Percentiles rank a stretch among this genome's conserved stretches.
Evolutionary conservation across 2,888 invertebrate genomes (phyloP).

Genomic region (Sinhomidia bicolor): DNA sequence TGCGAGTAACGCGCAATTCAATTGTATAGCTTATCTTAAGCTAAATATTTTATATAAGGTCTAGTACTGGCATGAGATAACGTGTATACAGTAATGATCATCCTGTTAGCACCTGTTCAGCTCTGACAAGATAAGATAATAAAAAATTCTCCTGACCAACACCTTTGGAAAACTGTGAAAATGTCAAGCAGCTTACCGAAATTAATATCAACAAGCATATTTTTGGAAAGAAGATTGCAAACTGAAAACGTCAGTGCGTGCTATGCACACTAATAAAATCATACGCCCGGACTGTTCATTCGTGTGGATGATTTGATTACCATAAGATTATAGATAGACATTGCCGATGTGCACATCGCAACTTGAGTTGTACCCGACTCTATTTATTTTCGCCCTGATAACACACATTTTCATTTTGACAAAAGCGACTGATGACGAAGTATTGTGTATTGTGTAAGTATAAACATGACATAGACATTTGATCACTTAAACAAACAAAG

Average conservation of each 20-base stretch:
- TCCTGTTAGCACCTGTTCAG: too few species aligned
- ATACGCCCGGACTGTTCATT: not conserved
- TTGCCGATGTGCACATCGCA: not conserved
- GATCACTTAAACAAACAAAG: conserved; percentile 31
- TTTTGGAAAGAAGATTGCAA: too few species aligned
- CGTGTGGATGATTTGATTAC: not conserved
- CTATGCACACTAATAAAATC: too few species aligned
- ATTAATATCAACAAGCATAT: too few species aligned
- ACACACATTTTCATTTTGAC: not conserved
- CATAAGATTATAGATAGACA: not conserved
- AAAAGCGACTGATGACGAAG: not conserved
- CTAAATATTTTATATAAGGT: too few species aligned
- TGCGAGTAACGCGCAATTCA: not conserved
- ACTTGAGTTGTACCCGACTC: too few species aligned
- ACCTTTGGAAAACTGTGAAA: not conserved
- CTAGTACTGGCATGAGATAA: too few species aligned
- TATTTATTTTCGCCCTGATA: not conserved
- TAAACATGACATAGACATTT: not conserved
- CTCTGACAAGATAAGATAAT: not conserved
- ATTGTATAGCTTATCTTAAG: too few species aligned
- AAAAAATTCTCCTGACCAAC: not conserved
- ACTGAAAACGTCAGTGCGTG: too few species aligned
- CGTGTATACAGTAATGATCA: too few species aligned
- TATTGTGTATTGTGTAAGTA: not conserved
- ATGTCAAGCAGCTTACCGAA: not conserved